phyloP scores from a whole-genome alignment of 2,888 invertebrate genomes.

The Sphaerophoria taeniata region DNA sequence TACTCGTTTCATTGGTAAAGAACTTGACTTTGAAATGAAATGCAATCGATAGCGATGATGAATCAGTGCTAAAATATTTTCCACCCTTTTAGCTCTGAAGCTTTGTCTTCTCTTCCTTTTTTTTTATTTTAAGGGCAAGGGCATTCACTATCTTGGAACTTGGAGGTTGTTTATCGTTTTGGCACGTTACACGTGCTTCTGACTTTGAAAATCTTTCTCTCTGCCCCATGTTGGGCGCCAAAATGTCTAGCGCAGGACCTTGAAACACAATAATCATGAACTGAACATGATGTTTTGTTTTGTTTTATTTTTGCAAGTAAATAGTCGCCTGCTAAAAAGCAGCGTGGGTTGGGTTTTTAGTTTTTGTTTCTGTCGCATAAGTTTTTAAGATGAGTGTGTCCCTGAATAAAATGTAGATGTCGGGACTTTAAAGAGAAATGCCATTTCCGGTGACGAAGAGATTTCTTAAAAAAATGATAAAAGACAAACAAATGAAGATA shows the following conservation, averaged over 20 bases:
- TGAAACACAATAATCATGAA: constrained; percentile 36
- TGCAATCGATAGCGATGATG: constrained; percentile 35
- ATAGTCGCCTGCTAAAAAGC: background rate
- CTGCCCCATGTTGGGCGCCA: constrained; percentile 44
- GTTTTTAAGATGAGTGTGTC: background rate
- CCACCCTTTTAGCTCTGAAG: constrained; percentile 20
- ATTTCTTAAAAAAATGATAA: constrained; percentile 11
- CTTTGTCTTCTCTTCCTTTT: too few species aligned
- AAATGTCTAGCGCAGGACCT: constrained; percentile 60
- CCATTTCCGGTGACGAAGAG: constrained; percentile 48
- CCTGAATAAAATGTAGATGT: background rate
- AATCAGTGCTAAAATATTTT: constrained; percentile 20
- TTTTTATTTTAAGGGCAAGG: constrained; percentile 13
- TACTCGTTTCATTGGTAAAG: background rate
- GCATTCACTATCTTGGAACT: constrained; percentile 13
- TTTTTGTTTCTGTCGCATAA: constrained; percentile 9
- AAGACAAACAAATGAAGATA: background rate
- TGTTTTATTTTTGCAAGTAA: background rate
- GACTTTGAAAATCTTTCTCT: constrained; percentile 17
- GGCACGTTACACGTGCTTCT: background rate
- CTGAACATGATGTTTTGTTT: constrained; percentile 22
- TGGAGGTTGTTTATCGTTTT: constrained; percentile 7
- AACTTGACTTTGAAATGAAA: constrained; percentile 33
- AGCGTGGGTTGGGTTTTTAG: background rate
- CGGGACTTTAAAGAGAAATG: constrained; percentile 48